Base-by-base conservation (phyloP, 2,113 vertebrate species). In the Struthidea cinerea region DNA sequence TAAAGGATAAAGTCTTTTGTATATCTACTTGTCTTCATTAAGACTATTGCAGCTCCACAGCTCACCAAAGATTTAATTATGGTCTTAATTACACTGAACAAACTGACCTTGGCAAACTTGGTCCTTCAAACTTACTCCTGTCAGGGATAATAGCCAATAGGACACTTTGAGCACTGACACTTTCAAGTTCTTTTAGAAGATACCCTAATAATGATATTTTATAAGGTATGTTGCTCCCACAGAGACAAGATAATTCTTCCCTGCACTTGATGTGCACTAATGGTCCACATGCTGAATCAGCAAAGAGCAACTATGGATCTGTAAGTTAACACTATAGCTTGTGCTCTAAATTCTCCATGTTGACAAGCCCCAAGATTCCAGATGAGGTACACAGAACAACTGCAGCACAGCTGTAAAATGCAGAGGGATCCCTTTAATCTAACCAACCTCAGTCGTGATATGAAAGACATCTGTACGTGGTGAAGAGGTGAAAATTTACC, bases 401-500 rank as follows among this genome's bases (percentile, higher is more conserved):
- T 15, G 17, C 42, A 68, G 35, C 16, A 30, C 6, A 50, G 27
- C 11, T 41, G 16, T 26, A 59, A 91, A 83, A 83, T 33, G 17
- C 32, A 60, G 33, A 47, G 18, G 10, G 23, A 76, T 57, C 27
- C 33, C 49, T 84, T 85, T 91, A 73, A 82, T 21, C 41, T 49
- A 49, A 32, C 9, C 41, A 71, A 3, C 16, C 8, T 61, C 37
- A 39, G 28, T 1, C 14, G 12, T 55, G 32, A 14, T n/a, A 65
- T 18, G 10, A 67, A 77, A 77, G 35, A 50, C 0, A 18, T 7
- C 4, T 42, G 6, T 33, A 63, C 0, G 0, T 30, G 24, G 16
- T 42, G 44, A 88, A 78, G 23, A 91, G 57, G 14, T 65, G 68
- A 77, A 79, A 93, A 70, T 10, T 71, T 74, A 42, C 9, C 19